Base-by-base conservation (phyloP, 2,797 vertebrate genomes). In the Octomys mimax region DNA sequence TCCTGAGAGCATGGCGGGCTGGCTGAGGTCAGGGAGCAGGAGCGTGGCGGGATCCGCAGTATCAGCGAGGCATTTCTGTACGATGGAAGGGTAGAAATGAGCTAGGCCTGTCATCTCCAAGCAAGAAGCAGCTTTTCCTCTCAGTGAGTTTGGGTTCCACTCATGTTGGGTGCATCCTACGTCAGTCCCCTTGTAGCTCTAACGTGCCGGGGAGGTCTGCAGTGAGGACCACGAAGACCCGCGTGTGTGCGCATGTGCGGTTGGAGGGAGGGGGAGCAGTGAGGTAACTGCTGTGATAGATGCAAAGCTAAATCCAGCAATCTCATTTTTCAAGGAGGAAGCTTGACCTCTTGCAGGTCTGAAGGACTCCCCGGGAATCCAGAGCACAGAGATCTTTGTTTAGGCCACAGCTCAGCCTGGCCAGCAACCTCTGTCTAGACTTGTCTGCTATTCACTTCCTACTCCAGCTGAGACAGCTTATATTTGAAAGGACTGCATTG, bases 341-440 rank as follows among this genome's bases (percentile, higher is more conserved):
- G 52, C 68, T 78, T 93, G 59, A 61, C 5, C 22, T 85, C 33
- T 57, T 66, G 7, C 64, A 62, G 33, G 46, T 89, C 68, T 73
- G n/a, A 87, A 84, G 85, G 42, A 33, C 42, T 62, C 42, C 21
- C 22, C 46, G 2, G 42, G 5, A 90, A 22, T 79, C 78, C 71
- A 85, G 68, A 83, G 31, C 33, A 42, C 49, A 33, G 5, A 92
- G 54, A 89, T 61, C 42, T 86, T 80, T 87, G 80, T 92, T 89
- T 19, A 93, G 64, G 49, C 28, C 21, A n/a, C 52, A 71, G 31
- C 59, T 73, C 2, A 80, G n/a, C 52, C 73, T 42, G 75, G 66
- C 73, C 87, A 93, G 81, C 24, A 73, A 66, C 84, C 62, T 95
- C 83, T 92, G 81, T 96, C 84, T 94, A 94, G 96, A 93, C 82